phyloP scores from a whole-genome alignment of 2,113 vertebrate genomes.

The Syngnathus typhle region DNA sequence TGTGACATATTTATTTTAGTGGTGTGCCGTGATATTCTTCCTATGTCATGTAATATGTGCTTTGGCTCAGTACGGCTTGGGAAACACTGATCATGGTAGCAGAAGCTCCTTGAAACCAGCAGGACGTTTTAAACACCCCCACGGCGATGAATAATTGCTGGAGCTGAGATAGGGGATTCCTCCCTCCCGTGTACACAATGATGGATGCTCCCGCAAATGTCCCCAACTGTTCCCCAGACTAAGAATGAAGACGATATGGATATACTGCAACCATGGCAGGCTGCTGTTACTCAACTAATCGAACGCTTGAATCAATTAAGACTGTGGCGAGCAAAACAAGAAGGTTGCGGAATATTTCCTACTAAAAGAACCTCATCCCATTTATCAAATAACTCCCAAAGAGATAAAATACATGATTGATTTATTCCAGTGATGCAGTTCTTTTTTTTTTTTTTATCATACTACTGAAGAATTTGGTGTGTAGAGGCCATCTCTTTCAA shows the following conservation, averaged over 20 bases:
- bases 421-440: slow-evolving; percentile 4
- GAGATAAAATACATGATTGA: slow-evolving; percentile 17
- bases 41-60: not conserved
- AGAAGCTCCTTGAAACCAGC: slow-evolving; percentile 20
- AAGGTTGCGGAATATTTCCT: slow-evolving; percentile 31
- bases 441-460: not conserved
- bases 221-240: not conserved
- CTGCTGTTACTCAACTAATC: slow-evolving; percentile 42
- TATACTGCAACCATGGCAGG: slow-evolving; percentile 18
- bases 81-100: slow-evolving; percentile 41
- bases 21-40: not conserved
- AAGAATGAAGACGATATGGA: slow-evolving; percentile 15
- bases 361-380: slow-evolving; percentile 21
- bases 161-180: slow-evolving; percentile 46
- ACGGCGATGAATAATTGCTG: slow-evolving; percentile 46
- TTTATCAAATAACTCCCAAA: slow-evolving; percentile 25
- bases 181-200: slow-evolving; percentile 18
- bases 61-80: not conserved
- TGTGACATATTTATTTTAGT: not conserved
- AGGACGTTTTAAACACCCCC: slow-evolving; percentile 26
- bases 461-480: not conserved
- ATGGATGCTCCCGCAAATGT: not conserved
- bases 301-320: slow-evolving; percentile 57
- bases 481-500: slow-evolving; percentile 1
- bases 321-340: slow-evolving; percentile 33